These are phyloP conservation scores for Andrena dorsata DNA, from an alignment of 2,888 invertebrate genomes.

Conservation along the genomic window DNA sequence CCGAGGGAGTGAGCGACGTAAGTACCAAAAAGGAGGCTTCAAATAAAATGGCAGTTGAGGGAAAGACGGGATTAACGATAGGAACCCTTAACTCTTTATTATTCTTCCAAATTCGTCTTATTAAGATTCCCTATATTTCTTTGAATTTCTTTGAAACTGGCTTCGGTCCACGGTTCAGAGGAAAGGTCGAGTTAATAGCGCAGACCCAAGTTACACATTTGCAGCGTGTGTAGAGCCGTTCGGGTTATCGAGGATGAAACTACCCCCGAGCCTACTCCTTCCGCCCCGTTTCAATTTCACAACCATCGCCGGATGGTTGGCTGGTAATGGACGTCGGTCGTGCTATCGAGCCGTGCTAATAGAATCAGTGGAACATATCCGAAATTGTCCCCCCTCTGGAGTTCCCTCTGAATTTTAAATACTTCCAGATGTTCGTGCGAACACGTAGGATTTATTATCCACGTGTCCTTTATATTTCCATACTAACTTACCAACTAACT, in stretches of 20 bases:
- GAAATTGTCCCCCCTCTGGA: constrained; percentile 18
- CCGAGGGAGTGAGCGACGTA: constrained; percentile 85
- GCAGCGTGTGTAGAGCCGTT: constrained; percentile 23
- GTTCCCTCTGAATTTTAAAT: constrained; percentile 25
- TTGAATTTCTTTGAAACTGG: no score
- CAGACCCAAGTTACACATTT: constrained; percentile 46
- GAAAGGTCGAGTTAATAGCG: constrained; percentile 44
- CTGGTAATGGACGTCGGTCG: constrained; percentile 56
- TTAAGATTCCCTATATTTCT: background rate
- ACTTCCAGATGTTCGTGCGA: background rate
- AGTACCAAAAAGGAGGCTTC: constrained; percentile 59
- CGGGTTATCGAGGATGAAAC: constrained; percentile 35
- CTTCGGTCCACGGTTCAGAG: background rate
- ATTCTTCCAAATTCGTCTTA: no score
- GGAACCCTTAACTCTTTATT: background rate
- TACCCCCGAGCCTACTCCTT: constrained; percentile 47
- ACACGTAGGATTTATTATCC: background rate
- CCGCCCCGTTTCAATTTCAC: constrained; percentile 65
- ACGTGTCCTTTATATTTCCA: no score
- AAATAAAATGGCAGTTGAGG: background rate
- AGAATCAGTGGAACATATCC: constrained; percentile 58
- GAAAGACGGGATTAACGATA: background rate
- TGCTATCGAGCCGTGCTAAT: constrained; percentile 61
- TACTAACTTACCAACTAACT: no score
- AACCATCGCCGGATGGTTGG: constrained; percentile 38